These are phyloP conservation scores for Agrypnus murinus DNA, from an alignment of 2,888 invertebrate species.

Conservation along the genomic window DNA sequence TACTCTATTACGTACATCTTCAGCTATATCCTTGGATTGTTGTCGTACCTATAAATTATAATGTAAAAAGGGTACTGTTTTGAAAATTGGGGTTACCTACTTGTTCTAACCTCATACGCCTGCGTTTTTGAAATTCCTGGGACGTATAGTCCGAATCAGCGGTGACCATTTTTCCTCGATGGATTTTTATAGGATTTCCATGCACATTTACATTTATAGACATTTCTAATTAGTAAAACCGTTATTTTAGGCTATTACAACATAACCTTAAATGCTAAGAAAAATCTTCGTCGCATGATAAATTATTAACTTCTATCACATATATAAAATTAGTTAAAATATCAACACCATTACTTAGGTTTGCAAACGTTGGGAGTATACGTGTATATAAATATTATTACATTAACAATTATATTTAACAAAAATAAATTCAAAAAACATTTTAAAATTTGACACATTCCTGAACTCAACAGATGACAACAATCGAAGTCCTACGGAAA, in stretches of 20 bases:
- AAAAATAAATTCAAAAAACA: too few relatives aligned
- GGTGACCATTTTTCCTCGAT: slow-evolving; percentile 71
- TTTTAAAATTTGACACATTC: too few relatives aligned
- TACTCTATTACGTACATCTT: slow-evolving; percentile 73
- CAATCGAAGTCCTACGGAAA: neutral
- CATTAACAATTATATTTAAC: too few relatives aligned
- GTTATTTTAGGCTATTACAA: slow-evolving; percentile 32
- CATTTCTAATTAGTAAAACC: slow-evolving; percentile 70
- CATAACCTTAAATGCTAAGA: slow-evolving; percentile 40
- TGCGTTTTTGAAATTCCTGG: slow-evolving; percentile 75
- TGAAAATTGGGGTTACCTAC: slow-evolving; percentile 69
- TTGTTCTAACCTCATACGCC: slow-evolving; percentile 77
- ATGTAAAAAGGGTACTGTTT: neutral
- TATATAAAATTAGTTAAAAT: neutral
- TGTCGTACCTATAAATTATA: slow-evolving; percentile 73
- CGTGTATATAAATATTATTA: too few relatives aligned
- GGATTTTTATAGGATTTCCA: slow-evolving; percentile 73
- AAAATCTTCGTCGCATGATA: slow-evolving; percentile 1
- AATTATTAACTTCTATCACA: neutral
- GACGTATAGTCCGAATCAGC: slow-evolving; percentile 73
- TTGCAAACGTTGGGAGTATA: neutral
- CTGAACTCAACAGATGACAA: neutral
- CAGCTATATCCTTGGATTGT: slow-evolving; percentile 77
- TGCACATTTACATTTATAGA: slow-evolving; percentile 77
- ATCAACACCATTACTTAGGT: neutral